Evolutionary conservation across 2,888 invertebrate genomes (phyloP).

Genomic region (Ichneumoninae sp.): DNA sequence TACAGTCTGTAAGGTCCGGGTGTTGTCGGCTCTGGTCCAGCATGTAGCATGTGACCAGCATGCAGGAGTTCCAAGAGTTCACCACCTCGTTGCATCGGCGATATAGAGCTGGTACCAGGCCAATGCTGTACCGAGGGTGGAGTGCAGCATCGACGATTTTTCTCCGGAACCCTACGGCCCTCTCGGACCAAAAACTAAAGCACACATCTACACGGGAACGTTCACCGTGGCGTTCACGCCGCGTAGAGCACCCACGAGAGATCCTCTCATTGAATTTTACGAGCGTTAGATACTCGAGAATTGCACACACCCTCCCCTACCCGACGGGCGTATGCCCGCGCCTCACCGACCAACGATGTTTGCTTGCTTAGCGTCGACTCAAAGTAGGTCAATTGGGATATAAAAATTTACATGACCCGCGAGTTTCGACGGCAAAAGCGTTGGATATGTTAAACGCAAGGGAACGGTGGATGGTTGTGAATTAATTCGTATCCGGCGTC

Average conservation of each 20-base stretch:
- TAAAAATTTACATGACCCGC: constrained; percentile 67
- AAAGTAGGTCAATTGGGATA: constrained; percentile 67
- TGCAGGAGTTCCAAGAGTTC: constrained; percentile 1
- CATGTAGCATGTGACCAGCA: constrained; percentile 4
- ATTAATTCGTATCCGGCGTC: constrained; percentile 50
- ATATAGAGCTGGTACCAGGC: constrained; percentile 20
- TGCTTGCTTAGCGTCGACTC: constrained; percentile 60
- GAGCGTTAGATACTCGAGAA: constrained; percentile 62
- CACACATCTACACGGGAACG: constrained; percentile 27
- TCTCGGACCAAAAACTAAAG: constrained; percentile 35
- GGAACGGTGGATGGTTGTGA: constrained; percentile 37
- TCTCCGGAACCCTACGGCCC: constrained; percentile 21
- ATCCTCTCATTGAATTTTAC: constrained; percentile 67
- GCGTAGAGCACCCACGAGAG: constrained; percentile 35
- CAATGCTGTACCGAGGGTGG: neutral
- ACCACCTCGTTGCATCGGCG: constrained; percentile 33
- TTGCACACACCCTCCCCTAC: constrained; percentile 45
- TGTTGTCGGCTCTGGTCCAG: neutral
- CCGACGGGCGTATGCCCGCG: constrained; percentile 19
- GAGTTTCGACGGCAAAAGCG: constrained; percentile 49
- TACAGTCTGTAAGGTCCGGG: constrained; percentile 35
- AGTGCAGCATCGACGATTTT: constrained; percentile 51
- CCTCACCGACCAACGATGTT: constrained; percentile 31
- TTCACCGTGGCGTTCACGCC: constrained; percentile 25
- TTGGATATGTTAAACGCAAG: constrained; percentile 58